Evolutionary conservation across 2,888 invertebrate species (phyloP).

Genomic region (Diaphora mendica): DNA sequence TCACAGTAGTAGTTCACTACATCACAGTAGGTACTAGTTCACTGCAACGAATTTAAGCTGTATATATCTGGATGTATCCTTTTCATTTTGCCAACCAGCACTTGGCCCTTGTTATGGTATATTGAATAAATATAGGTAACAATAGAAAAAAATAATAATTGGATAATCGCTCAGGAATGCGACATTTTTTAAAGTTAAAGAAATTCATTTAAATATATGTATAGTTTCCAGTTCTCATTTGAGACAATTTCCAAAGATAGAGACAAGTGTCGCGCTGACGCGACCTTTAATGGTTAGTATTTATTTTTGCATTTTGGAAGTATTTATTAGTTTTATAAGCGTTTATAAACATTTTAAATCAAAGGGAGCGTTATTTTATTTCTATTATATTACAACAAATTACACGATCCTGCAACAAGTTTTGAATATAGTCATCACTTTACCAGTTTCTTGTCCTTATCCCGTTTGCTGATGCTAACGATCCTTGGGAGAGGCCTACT

Average conservation of each 20-base stretch:
- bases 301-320: neutral
- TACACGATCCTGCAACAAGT: too few species aligned
- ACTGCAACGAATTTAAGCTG: too few species aligned
- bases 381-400: neutral
- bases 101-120: too few species aligned
- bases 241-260: neutral
- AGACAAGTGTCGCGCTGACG: neutral
- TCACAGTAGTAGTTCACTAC: neutral
- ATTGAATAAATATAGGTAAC: neutral
- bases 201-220: neutral
- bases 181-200: neutral
- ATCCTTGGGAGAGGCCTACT: too few species aligned
- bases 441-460: too few species aligned
- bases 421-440: too few species aligned
- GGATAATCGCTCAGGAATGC: neutral
- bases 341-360: conserved; percentile 43
- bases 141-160: neutral
- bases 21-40: too few species aligned
- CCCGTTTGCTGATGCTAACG: too few species aligned
- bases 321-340: conserved; percentile 27
- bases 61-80: neutral
- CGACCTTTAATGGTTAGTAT: neutral
- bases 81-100: too few species aligned
- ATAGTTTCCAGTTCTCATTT: neutral
- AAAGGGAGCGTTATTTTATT: conserved; percentile 33